Evolutionary conservation across 2,888 invertebrate genomes (phyloP), one percentile per base, ranked within the genome.

Genomic region (Micropterix aruncella): DNA sequence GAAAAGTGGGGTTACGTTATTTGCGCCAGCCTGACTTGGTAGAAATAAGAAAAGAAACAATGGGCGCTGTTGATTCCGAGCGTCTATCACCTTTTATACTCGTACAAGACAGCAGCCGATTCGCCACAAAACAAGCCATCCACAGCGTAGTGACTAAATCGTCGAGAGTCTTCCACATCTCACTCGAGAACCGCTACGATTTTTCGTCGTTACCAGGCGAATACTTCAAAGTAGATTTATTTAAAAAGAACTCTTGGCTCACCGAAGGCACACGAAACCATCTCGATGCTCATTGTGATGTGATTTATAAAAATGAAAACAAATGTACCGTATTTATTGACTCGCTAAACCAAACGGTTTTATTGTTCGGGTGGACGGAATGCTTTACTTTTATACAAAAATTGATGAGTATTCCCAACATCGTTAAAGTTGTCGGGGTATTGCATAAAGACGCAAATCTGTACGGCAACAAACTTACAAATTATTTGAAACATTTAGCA

Each of bases 381-480:
- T 37, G 40, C 15, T 14, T 51, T 9, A 39, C 37, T 5, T 17
- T 44, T 16, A 41, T 51, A 5, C n/a, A 46, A 5, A 36, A 46
- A 7, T 27, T 51, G 3, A 40, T 9, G 12, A 42, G 43, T 17
- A 39, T 41, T 7, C 18, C 19, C 19, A 36, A 7, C 9, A 17
- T 49, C 7, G 44, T 43, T 18, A 46, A 64, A 55, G 19, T 67
- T 16, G 56, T 70, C 49, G 43, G 66, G 16, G 53, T 70, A 45
- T 49, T 74, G 19, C 77, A 77, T 53, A 63, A 55, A 52, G 76
- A 77, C 54, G 65, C 75, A 52, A 50, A 74, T 1, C 51, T 60
- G 19, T 61, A 64, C 46, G 54, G 54, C 41, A 61, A 63, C 1
- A 68, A 67, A 54, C 50, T 69, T 48, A 58, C 60, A 47, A 57